Evolutionary conservation across 2,888 invertebrate species (phyloP), one percentile per base, ranked within the genome.

Genomic region (Harpagoxenus sublaevis): DNA sequence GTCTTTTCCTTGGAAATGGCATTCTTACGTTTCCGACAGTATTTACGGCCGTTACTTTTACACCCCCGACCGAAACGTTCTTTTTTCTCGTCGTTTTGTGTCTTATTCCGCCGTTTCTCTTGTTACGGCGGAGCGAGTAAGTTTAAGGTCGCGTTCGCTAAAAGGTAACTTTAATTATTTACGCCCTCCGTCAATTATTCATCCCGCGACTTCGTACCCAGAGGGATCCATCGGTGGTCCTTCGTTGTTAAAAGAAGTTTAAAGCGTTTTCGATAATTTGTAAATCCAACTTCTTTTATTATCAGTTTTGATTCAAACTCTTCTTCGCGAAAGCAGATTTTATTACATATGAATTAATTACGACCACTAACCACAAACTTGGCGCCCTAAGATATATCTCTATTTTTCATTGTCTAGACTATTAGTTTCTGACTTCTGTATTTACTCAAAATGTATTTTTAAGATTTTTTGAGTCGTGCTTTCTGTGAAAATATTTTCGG

Each of bases 81-180:
- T 84, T 85, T 86, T 75, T 84, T 84, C 8, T 82, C 83, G 51
- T 63, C 57, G 60, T 85, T 66, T 57, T 12, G 62, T 39, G 73
- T 79, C 84, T 87, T 85, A 84, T 86, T 83, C 75, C 85, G 35
- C n/a, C 63, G 66, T 77, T 70, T 84, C 88, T 87, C 86, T 88
- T 79, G 85, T 88, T 87, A 88, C 35, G 85, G 66, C 53, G 35
- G 73, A 42, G 65, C 66, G 83, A 66, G 75, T 73, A 73, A 86
- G 84, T 88, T 90, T 89, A 86, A 89, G 88, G 79, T 83, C 85
- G 86, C 65, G 83, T 82, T 83, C 68, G 86, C 89, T 90, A 91
- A 91, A 89, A 91, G 91, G 89, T 81, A 84, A 31, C 62, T 75
- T 91, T 84, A 74, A 89, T 91, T 90, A 91, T 91, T 91, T 79